Base-by-base conservation (phyloP, 2,113 vertebrate genomes). In the Corythaeola cristata region DNA sequence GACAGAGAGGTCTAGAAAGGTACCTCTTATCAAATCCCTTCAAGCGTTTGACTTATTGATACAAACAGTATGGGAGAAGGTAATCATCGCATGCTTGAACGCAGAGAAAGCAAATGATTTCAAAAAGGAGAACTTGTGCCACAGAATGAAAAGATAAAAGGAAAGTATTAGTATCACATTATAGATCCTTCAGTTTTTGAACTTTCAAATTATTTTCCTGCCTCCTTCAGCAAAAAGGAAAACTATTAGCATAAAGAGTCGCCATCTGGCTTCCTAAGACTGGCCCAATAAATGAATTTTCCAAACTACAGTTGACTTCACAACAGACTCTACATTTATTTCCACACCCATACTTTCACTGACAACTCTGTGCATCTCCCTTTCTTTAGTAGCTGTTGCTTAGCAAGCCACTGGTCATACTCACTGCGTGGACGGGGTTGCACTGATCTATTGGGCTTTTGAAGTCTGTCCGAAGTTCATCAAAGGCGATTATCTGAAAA, bases 371-470 rank as follows among this genome's bases (percentile, higher is more conserved):
- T 6, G 28, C 4, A 37, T 62, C 26, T n/a, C 47, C 4, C 5
- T 44, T 49, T 16, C 28, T 56, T 63, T 49, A n/a, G 6, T 6
- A 80, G 56, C 39, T 52, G 33, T 4, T 45, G 58, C 27, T 67
- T 28, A 13, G 24, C 24, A 52, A 77, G 44, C 14, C 52, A 9
- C 27, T 27, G 74, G 58, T 21, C 8, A 82, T 60, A 98, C 99
- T 99, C 98, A 99, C 99, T 92, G 99, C 99, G 44, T 99, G 99
- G 89, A 98, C 99, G 9, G 99, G 99, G 97, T 99, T 99, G 97
- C 99, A 99, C 98, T 99, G 99, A 97, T 99, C 99, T 77, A 99
- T 99, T 50, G 99, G 99, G 97, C 98, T 99, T 98, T 99, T 99
- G 98, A 99, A 99, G 98, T 99, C 99, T 21, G 99, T 99, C 90